Evolutionary conservation across 2,113 vertebrate genomes (phyloP).

Genomic region (Carlito syrichta): DNA sequence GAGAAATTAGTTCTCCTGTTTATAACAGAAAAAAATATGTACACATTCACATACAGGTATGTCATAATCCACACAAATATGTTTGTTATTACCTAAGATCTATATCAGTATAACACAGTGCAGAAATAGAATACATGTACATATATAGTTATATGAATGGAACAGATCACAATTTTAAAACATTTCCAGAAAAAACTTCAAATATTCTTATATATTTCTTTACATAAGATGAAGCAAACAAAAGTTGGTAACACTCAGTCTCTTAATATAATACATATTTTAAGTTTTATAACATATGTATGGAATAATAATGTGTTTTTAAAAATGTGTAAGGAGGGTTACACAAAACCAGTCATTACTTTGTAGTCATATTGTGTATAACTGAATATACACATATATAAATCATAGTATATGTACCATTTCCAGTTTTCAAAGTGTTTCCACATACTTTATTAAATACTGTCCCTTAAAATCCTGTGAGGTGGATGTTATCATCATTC

Average conservation of each 20-base stretch:
- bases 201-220: conserved; percentile 46
- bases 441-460: conserved; percentile 51
- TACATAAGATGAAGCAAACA: conserved; percentile 44
- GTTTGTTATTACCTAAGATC: conserved; percentile 19
- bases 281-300: conserved; percentile 25
- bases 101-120: background rate
- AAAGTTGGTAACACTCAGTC: background rate
- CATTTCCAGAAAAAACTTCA: background rate
- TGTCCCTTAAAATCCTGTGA: conserved; percentile 53
- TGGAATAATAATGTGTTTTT: conserved; percentile 2
- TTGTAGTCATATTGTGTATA: background rate
- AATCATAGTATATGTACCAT: conserved; percentile 14
- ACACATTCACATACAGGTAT: background rate
- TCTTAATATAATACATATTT: conserved; percentile 16
- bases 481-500: conserved; percentile 28
- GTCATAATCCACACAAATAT: background rate
- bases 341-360: conserved; percentile 19
- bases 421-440: conserved; percentile 42
- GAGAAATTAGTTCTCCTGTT: background rate
- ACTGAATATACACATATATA: conserved; percentile 12
- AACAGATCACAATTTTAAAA: conserved; percentile 34
- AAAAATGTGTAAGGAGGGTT: conserved; percentile 3
- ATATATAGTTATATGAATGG: background rate
- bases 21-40: conserved; percentile 16
- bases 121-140: background rate